phyloP scores from a whole-genome alignment of 2,888 invertebrate species.

The Harmothoe impar region DNA sequence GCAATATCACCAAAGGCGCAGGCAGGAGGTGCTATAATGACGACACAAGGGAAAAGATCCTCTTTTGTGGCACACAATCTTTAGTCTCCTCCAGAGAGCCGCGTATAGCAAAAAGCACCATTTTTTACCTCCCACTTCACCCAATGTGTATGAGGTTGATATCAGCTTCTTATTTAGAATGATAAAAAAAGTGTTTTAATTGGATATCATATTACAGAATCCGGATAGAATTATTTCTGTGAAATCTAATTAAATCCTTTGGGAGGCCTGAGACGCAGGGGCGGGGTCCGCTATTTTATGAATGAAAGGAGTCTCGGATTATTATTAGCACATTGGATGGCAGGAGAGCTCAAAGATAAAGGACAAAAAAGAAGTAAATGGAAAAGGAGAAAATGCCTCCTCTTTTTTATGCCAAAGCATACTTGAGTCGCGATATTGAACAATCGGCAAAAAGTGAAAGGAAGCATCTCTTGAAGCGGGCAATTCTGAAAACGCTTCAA shows the following conservation, averaged over 20 bases:
- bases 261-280: neutral
- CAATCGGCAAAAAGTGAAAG: neutral
- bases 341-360: neutral
- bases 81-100: neutral
- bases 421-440: neutral
- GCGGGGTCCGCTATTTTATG: neutral
- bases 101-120: neutral
- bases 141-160: slow-evolving; percentile 32
- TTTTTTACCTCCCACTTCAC: neutral
- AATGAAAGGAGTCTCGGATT: neutral
- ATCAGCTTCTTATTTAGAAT: neutral
- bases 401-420: no score
- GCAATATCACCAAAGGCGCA: neutral
- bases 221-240: slow-evolving; percentile 11
- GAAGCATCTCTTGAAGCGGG: neutral
- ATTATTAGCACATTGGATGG: slow-evolving; percentile 26
- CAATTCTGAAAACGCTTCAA: slow-evolving; percentile 27
- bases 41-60: neutral
- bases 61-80: slow-evolving; percentile 18
- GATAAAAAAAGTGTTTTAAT: neutral
- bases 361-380: neutral
- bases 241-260: slow-evolving; percentile 36
- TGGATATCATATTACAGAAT: slow-evolving; percentile 33
- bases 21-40: neutral
- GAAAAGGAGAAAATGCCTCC: no score